phyloP scores from a whole-genome alignment of 2,797 vertebrate genomes.

The Hapalemur alaotrensis region DNA sequence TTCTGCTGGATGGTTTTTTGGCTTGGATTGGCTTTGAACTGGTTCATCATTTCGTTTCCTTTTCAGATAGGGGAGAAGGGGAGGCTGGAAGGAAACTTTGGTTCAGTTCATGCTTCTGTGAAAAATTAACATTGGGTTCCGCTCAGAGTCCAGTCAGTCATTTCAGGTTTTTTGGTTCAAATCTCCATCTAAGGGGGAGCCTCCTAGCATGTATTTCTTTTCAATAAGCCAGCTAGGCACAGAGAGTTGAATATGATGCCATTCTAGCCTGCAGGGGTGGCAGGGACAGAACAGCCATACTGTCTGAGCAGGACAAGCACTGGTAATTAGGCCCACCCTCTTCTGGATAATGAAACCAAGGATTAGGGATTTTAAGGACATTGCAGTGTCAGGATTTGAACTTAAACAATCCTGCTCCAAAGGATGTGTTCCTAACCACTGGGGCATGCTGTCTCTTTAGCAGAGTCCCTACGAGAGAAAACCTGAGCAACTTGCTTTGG shows the following conservation, averaged over 20 bases:
- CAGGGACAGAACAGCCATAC: not conserved
- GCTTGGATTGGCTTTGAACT: not conserved
- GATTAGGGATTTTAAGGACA: not conserved
- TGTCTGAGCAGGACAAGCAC: not conserved
- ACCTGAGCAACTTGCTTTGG: not conserved
- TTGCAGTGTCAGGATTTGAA: not conserved
- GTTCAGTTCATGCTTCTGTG: not conserved
- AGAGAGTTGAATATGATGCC: not conserved
- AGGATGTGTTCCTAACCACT: not conserved
- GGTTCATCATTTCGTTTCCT: not conserved
- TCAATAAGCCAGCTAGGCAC: not conserved
- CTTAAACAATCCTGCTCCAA: not conserved
- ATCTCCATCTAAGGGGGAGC: not conserved
- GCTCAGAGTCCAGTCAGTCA: slow-evolving; percentile 41
- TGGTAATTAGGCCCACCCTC: not conserved
- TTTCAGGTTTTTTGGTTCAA: slow-evolving; percentile 34
- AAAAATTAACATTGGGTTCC: slow-evolving; percentile 40
- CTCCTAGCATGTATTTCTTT: not conserved
- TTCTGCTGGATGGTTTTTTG: not conserved
- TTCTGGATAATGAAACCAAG: not conserved
- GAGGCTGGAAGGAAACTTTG: not conserved
- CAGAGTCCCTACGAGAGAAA: not conserved
- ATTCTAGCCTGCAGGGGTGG: not conserved
- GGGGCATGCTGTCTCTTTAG: not conserved
- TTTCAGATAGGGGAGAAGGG: not conserved